Conservation (phyloP, 2,888 invertebrate species). For the Nebria brevicollis region DNA sequence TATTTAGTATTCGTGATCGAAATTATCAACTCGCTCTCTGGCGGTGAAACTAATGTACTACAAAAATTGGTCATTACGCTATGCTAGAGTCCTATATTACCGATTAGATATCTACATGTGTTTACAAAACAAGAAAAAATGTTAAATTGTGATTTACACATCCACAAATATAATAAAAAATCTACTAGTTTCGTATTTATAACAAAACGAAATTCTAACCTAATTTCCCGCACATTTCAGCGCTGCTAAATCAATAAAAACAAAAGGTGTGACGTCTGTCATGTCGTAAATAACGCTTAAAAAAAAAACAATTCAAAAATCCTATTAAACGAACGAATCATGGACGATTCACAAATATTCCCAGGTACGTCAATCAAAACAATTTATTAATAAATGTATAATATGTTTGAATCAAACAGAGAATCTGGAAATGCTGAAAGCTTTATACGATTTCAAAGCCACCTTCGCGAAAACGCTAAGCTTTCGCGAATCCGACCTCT, state of each 20-base stretch:
- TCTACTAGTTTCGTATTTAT: no score
- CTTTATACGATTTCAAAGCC: conserved; percentile 85
- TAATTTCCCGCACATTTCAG: no score
- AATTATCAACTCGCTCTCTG: no score
- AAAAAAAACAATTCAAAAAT: conserved; percentile 2
- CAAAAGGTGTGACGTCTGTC: conserved; percentile 26
- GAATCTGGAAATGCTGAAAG: conserved; percentile 83
- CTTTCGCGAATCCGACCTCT: conserved; percentile 82
- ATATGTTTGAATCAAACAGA: conserved; percentile 61
- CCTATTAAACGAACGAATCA: not conserved
- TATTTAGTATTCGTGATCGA: no score
- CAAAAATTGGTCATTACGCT: no score
- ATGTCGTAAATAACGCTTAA: conserved; percentile 18
- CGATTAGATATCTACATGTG: not conserved
- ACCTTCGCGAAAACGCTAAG: conserved; percentile 85
- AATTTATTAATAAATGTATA: conserved; percentile 13
- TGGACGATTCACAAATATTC: conserved; percentile 39
- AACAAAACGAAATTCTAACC: no score
- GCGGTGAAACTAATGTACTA: no score
- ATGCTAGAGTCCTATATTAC: not conserved
- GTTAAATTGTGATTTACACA: no score
- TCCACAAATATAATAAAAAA: no score
- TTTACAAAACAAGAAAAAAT: not conserved
- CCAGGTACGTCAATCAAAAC: conserved; percentile 21
- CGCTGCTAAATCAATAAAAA: no score